Evolutionary conservation across 2,888 invertebrate species (phyloP), one percentile per base, ranked within the genome.

Genomic region (Nomada ferruginata): DNA sequence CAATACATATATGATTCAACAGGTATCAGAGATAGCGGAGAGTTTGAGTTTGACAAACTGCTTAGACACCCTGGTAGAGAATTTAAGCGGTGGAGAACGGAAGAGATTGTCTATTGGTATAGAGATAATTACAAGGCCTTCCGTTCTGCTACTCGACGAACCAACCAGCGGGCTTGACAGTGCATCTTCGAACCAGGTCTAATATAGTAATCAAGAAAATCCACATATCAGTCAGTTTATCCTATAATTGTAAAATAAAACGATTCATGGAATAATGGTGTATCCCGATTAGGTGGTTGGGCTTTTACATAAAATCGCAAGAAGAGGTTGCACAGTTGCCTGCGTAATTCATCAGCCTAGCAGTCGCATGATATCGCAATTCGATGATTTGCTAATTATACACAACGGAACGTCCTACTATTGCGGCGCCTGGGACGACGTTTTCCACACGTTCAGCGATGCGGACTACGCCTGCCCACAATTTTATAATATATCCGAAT

Each of bases 311-410:
- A 94, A 95, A 11, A 95, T 97, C 69, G 96, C 97, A 0, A 94
- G 94, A 20, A 94, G 94, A 23, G 97, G 97, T 0, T 94, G 97
- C 57, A 97, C 96, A 0, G 95, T 97, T 9, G 96, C 96, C 23
- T 97, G 97, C 89, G 96, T 97, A n/a, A 95, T 97, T 83, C 97
- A 97, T 94, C 97, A 97, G 90, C 97, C 97, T 0, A 96, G 96
- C 55, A 97, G 97, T 59, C 96, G 96, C 83, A 95, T 97, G 69
- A 96, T 97, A 93, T 95, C 95, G 68, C 95, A 95, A 87, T 97
- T 97, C 86, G 97, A 97, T 92, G 95, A 97, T 94, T 94, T 97
- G 79, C 95, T 97, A 85, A 94, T 97, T 60, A 93, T 97, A 23
- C 95, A 96, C 1, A 95, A 95, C 66, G 97, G 97, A 1, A 95